These are phyloP conservation scores for Morone chrysops DNA, from an alignment of 2,113 vertebrate species.

Conservation along the genomic window DNA sequence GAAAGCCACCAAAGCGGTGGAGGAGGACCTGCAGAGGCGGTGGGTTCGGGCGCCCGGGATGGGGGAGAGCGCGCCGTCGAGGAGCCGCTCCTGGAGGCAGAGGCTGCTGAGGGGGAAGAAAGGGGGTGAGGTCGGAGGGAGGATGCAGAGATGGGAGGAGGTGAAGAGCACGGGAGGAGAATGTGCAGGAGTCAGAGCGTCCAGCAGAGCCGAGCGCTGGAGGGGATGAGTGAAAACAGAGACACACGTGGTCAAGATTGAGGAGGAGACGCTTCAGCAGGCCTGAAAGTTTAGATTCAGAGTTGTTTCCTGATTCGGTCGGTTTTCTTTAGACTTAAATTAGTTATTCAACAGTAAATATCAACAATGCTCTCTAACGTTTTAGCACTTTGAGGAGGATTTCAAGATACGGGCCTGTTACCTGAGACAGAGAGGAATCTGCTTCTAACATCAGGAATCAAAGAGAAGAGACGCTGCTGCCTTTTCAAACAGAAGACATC, in stretches of 20 bases:
- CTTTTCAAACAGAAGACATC: background rate
- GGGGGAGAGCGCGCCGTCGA: background rate
- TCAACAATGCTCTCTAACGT: too few species aligned
- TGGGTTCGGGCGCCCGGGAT: background rate
- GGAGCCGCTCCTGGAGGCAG: background rate
- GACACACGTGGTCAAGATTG: slow-evolving; percentile 6
- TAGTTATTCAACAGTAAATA: background rate
- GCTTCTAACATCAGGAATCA: background rate
- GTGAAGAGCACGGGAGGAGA: slow-evolving; percentile 9
- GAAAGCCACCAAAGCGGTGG: slow-evolving; percentile 47
- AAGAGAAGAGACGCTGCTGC: background rate
- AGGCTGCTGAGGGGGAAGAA: slow-evolving; percentile 18
- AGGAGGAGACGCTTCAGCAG: slow-evolving; percentile 21
- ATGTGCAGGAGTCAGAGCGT: background rate
- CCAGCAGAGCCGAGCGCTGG: background rate
- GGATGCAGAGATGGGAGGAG: slow-evolving; percentile 25
- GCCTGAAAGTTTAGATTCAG: background rate
- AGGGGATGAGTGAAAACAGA: background rate
- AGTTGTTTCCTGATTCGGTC: background rate
- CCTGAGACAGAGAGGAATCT: background rate
- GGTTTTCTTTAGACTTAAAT: too few species aligned
- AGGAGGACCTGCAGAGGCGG: slow-evolving; percentile 33
- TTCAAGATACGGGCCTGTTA: background rate
- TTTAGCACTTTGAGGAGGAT: background rate
- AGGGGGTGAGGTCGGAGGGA: background rate